phyloP scores from a whole-genome alignment of 1,140 invertebrate genomes.

The Mercenaria mercenaria region DNA sequence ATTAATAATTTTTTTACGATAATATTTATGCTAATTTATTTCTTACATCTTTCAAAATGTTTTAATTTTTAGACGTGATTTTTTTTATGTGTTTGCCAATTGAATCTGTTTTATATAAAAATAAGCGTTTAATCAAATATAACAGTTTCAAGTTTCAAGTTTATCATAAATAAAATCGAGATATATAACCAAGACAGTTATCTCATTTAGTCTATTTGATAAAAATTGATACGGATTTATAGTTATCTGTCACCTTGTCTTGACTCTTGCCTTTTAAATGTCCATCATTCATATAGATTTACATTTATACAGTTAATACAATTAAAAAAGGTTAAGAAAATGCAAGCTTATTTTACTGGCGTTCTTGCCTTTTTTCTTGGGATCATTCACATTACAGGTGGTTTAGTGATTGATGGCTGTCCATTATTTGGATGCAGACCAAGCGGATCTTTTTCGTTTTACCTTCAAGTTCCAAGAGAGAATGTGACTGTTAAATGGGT shows the following conservation, averaged over 20 bases:
- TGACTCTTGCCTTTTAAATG: not conserved
- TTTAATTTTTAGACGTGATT: too few relatives aligned
- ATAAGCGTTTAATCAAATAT: too few relatives aligned
- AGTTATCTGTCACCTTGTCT: conserved; percentile 1
- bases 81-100: too few relatives aligned
- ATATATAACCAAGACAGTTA: too few relatives aligned
- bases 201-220: not conserved
- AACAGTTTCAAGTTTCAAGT: too few relatives aligned
- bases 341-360: not conserved
- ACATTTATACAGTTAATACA: not conserved
- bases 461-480: conserved; percentile 42
- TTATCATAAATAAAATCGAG: too few relatives aligned
- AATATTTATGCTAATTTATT: too few relatives aligned
- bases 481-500: conserved; percentile 19
- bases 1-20: too few relatives aligned
- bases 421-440: conserved; percentile 72
- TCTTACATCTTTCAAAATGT: too few relatives aligned
- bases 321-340: not conserved
- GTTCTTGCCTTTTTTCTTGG: not conserved
- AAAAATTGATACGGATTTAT: not conserved
- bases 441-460: conserved; percentile 72
- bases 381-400: not conserved
- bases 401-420: conserved; percentile 67
- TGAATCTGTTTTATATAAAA: too few relatives aligned
- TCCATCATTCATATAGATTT: too few relatives aligned